Percentiles rank a stretch among this genome's conserved stretches.
Conservation (phyloP, 2,113 vertebrate genomes). For the Zapornia atra region DNA sequence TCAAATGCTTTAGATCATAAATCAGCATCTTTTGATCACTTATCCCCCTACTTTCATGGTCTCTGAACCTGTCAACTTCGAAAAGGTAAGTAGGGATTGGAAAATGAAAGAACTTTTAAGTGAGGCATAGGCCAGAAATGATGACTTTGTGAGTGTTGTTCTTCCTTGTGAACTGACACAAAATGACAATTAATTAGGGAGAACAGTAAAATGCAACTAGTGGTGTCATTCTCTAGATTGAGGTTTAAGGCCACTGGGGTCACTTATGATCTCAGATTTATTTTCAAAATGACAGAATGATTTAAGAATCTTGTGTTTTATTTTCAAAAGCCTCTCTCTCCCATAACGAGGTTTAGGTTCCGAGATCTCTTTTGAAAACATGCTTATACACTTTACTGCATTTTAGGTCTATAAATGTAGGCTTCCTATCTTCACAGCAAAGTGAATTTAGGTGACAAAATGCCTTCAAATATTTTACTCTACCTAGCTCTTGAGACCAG, state of each 20-base stretch:
- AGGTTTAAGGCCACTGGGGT: constrained; percentile 13
- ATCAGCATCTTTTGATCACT: constrained; percentile 50
- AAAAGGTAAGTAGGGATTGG: neutral
- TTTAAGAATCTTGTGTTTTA: constrained; percentile 24
- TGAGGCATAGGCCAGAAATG: neutral
- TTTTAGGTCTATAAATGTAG: neutral
- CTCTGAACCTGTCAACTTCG: constrained; percentile 10
- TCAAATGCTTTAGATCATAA: constrained; percentile 48
- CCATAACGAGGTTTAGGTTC: neutral
- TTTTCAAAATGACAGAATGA: constrained; percentile 41
- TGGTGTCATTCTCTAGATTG: neutral
- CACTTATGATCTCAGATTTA: constrained; percentile 14
- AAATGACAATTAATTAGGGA: constrained; percentile 23
- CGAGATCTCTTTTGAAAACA: constrained; percentile 1
- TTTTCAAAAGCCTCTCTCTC: neutral
- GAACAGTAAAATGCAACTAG: neutral
- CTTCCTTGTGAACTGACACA: neutral
- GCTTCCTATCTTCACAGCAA: neutral
- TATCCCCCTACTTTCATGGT: neutral
- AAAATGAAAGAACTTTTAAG: neutral
- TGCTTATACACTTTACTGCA: neutral
- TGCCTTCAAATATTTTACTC: neutral
- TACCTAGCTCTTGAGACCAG: neutral
- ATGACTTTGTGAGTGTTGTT: neutral
- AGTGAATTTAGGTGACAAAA: neutral